Evolutionary conservation across 2,888 invertebrate genomes (phyloP), one percentile per base, ranked within the genome.

Genomic region (Andrena trimmerana): DNA sequence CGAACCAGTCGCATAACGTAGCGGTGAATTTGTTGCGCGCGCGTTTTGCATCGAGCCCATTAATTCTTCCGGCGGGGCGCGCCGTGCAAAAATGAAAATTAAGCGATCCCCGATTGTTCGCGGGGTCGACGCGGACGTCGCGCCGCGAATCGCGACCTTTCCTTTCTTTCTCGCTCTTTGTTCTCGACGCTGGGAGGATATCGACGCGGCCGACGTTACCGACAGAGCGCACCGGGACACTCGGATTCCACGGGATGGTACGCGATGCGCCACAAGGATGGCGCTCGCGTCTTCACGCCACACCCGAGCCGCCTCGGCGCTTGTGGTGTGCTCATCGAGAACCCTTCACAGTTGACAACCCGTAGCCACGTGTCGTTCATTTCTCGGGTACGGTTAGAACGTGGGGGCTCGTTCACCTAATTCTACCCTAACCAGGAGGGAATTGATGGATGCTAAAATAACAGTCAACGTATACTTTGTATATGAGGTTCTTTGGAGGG

Each of bases 271-370:
- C 24, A 29, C 7, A 31, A 6, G 86, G 94, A 91, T 93, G 94
- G 93, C 93, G 92, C 85, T 90, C 81, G 78, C 70, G 78, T 87
- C 90, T 89, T 85, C 70, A 88, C 86, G 92, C 92, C 93, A 93
- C 93, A 92, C 92, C 91, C 92, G 91, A 91, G 92, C 88, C 89
- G 86, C 89, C 78, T 86, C 88, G 85, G 76, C 88, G 78, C 57
- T 70, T 42, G 48, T 57, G 73, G 42, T 50, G 67, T 54, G 48
- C 62, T 72, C 63, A 63, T 71, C 29, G 69, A 62, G 80, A 72
- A 69, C 87, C 87, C 85, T 86, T 87, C 82, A 70, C 81, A 78
- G 76, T 67, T 86, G 87, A 87, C 86, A 86, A 88, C 77, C 87
- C 81, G 81, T 85, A 84, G 79, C 89, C 90, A 90, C 92, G 91